Evolutionary conservation across 1,140 invertebrate genomes (phyloP), one percentile per base, ranked within the genome.

Genomic region (roundworm (Caenorhabditis elegans)): DNA sequence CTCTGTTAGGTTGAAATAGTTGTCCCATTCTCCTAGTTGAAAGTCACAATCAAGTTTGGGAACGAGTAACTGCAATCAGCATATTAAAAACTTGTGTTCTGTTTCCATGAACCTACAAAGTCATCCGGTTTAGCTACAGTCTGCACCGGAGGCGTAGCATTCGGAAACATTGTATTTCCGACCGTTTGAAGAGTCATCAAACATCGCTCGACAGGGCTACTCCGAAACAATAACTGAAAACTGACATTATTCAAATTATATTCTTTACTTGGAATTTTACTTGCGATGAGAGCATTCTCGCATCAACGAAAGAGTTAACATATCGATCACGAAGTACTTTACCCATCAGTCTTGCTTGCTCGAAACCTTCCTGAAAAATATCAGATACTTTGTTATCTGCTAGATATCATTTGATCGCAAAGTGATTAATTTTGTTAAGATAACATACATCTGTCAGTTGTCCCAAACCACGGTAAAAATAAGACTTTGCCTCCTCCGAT

Each of bases 381-480:
- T 0, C 1, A 70, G 34, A 70, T 4, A 39, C 22, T 11, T 70
- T 34, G 60, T 39, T 70, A 31, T 70, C 22, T 39, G n/a, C 22
- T 8, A 39, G n/a, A n/a, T 70, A 39, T 11, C 60, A 39, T 43
- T 70, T 70, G 60, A 70, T 70, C 31, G 13, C 3, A n/a, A 24
- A 70, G 60, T 70, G 34, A 70, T 70, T 70, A 70, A 70, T 70
- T 70, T 70, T 70, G 31, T 70, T 70, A 70, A 24, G 34, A 70
- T 39, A 70, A 70, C 60, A 70, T 70, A 70, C 60, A 17, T 70
- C 60, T n/a, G 60, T 70, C 60, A 70, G 60, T 70, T 70, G 60
- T 31, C 60, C 60, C n/a, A 70, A 70, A 39, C 60, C 60, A 19
- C 60, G 60, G n/a, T 39, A 70, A 22, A 70, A 70, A 70, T 70